Percentiles rank a stretch among this genome's conserved stretches.
These are phyloP conservation scores for Acheta domesticus DNA, from an alignment of 2,888 invertebrate genomes.

Conservation along the genomic window DNA sequence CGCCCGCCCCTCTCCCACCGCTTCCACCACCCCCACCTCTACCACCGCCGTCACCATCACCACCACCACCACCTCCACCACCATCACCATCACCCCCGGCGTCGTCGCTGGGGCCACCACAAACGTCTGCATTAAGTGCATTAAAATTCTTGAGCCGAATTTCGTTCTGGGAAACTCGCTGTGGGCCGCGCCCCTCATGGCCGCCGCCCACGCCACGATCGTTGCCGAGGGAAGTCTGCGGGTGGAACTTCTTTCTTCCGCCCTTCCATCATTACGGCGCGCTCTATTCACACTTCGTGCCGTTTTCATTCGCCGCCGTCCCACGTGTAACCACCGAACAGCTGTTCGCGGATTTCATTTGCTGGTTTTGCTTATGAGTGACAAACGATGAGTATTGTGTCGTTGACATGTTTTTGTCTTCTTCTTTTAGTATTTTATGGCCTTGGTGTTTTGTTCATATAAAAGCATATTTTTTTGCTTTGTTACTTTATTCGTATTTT, in stretches of 20 bases:
- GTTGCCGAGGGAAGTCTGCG: neutral
- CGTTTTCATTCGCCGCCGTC: too few species aligned
- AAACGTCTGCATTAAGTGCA: constrained; percentile 10
- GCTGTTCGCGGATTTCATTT: too few species aligned
- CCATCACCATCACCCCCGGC: neutral
- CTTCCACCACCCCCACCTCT: neutral
- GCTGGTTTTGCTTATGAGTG: too few species aligned
- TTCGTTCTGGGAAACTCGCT: neutral
- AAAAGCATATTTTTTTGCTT: too few species aligned
- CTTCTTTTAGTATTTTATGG: too few species aligned
- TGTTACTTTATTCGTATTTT: too few species aligned
- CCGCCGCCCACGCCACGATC: neutral
- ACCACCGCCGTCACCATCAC: neutral
- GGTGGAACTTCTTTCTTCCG: neutral
- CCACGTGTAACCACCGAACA: too few species aligned
- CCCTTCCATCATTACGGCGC: too few species aligned
- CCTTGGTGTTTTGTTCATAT: too few species aligned
- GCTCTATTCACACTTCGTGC: too few species aligned
- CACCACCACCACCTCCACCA: neutral
- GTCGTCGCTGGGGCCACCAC: neutral
- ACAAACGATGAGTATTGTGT: too few species aligned
- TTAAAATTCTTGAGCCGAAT: constrained; percentile 10
- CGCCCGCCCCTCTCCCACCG: neutral
- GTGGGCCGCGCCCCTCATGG: neutral
- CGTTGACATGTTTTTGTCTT: too few species aligned